Evolutionary conservation across 1,140 invertebrate genomes (phyloP), one percentile per base, ranked within the genome.

Genomic region (Meteorus sp.): DNA sequence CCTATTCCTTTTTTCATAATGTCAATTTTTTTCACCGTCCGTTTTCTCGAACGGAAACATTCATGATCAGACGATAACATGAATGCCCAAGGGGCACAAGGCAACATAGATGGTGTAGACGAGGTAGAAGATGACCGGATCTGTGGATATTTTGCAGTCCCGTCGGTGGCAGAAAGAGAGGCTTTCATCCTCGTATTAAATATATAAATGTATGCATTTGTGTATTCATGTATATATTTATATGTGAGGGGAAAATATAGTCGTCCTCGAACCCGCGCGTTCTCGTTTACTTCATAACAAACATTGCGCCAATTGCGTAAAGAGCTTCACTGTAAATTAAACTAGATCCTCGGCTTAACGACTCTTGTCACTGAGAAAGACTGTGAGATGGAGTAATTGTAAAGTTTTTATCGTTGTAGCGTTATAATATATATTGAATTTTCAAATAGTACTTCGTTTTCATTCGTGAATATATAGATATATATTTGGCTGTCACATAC

Each of bases 301-400:
- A 13, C 25, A 39, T 55, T 45, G 29, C 53, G 25, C 53, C 27
- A 25, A 19, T 61, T 61, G 59, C 53, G 59, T 61, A 56, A 56
- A 61, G 35, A 48, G 19, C 48, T n/a, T n/a, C 31, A 33, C 35
- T 47, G 59, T 61, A 61, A 61, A 61, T 61, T 61, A 61, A 61
- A 56, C 59, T 47, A 56, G 54, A 61, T 56, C 53, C 55, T n/a
- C 53, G 37, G 37, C 53, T 53, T 56, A 56, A 56, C 55, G 55
- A 56, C 55, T 56, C 35, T n/a, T n/a, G n/a, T n/a, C n/a, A n/a
- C n/a, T n/a, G n/a, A n/a, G n/a, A n/a, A n/a, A n/a, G n/a, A n/a
- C n/a, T n/a, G n/a, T n/a, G n/a, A n/a, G 19, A 25, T 33, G 48
- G 55, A 56, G 27, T 56, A 56, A 56, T 56, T 56, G 48, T 44